Evolutionary conservation across 2,113 vertebrate species (phyloP).

Genomic region (Eolophus roseicapilla): DNA sequence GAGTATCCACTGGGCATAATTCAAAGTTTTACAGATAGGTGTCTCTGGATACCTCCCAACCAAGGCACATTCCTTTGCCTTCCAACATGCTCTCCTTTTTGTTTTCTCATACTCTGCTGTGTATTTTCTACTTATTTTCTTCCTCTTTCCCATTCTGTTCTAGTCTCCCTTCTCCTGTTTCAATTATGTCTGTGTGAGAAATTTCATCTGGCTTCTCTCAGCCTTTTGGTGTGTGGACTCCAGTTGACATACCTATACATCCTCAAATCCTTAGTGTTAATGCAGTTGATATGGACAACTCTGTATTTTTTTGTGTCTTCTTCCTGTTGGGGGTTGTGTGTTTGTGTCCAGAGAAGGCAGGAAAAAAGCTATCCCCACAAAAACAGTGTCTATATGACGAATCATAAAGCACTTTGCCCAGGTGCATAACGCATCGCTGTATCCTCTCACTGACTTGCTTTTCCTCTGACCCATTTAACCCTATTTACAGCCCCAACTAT

Average conservation of each 20-base stretch:
- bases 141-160: background rate
- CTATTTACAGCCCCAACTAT: background rate
- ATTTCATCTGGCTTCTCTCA: background rate
- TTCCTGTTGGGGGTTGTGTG: background rate
- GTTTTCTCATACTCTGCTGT: background rate
- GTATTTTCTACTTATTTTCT: background rate
- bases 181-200: background rate
- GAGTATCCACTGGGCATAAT: background rate
- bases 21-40: background rate
- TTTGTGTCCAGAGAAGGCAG: background rate
- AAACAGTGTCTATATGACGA: background rate
- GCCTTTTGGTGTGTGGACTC: background rate
- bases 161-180: background rate
- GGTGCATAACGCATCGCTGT: rapidly evolving
- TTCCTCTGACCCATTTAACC: background rate
- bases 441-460: background rate
- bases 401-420: background rate
- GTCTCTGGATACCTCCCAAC: background rate
- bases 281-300: background rate
- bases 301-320: background rate
- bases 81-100: background rate
- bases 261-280: background rate
- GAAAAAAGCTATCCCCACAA: background rate
- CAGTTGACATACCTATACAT: background rate
- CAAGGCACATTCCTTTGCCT: background rate